These are phyloP conservation scores for Heptranchias perlo DNA, from an alignment of 2,113 vertebrate species.

Conservation along the genomic window DNA sequence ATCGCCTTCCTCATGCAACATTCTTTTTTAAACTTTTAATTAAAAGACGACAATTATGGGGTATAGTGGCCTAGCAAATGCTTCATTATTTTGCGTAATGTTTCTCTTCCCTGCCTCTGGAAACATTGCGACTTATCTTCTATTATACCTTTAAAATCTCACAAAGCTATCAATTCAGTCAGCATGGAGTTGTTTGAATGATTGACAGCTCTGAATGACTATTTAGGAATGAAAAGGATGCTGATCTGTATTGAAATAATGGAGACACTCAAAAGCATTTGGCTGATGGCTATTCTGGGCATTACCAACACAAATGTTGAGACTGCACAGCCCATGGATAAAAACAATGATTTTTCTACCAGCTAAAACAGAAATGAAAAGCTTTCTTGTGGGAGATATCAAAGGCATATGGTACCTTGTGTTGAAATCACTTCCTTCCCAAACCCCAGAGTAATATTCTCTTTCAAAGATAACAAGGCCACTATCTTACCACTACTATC, in stretches of 20 bases:
- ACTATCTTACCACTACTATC: background rate
- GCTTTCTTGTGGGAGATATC: background rate
- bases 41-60: background rate
- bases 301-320: background rate
- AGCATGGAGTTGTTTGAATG: background rate
- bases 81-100: background rate
- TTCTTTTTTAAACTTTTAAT: conserved; percentile 1
- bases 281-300: conserved; percentile 5
- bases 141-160: background rate
- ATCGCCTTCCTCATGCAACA: background rate
- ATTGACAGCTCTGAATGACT: background rate
- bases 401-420: background rate
- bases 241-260: conserved; percentile 18
- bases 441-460: background rate
- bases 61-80: background rate
- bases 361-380: background rate
- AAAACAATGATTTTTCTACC: background rate
- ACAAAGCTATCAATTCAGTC: background rate
- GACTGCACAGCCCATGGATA: background rate
- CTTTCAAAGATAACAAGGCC: background rate
- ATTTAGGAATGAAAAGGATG: background rate
- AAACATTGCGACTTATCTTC: no score
- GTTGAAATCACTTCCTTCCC: background rate
- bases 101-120: background rate
- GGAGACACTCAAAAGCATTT: conserved; percentile 25